These are phyloP conservation scores for Cisticola juncidis DNA, from an alignment of 2,113 vertebrate species.

Conservation along the genomic window DNA sequence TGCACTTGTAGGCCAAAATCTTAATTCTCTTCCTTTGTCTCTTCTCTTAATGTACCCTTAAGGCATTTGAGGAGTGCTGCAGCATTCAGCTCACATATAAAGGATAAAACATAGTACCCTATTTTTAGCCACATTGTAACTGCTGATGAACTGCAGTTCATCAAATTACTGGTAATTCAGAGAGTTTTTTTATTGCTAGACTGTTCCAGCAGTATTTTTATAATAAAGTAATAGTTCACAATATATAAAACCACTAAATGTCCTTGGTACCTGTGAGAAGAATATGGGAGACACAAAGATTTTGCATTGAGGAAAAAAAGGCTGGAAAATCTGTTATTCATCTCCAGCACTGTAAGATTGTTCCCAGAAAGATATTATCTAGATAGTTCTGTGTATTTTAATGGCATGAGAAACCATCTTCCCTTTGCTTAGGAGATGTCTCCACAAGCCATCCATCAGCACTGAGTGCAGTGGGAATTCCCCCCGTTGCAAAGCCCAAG, in stretches of 20 bases:
- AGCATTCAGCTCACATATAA: not conserved
- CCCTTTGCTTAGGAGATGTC: not conserved
- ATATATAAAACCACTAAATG: not conserved
- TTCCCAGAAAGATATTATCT: not conserved
- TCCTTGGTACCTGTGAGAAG: not conserved
- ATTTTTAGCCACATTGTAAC: slow-evolving; percentile 3
- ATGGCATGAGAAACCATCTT: not conserved
- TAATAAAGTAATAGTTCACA: slow-evolving; percentile 16
- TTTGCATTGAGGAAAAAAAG: not conserved
- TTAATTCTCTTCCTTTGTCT: not conserved
- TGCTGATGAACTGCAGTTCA: slow-evolving; percentile 10
- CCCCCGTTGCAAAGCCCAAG: not conserved
- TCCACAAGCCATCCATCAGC: not conserved
- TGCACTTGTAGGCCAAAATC: not conserved
- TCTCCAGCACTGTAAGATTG: not conserved
- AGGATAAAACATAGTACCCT: not conserved
- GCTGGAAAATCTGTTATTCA: not conserved
- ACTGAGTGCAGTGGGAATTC: not conserved
- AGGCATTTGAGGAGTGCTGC: not conserved
- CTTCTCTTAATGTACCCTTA: not conserved
- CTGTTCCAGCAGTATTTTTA: slow-evolving; percentile 10
- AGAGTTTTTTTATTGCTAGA: not conserved
- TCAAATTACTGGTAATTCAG: slow-evolving; percentile 11
- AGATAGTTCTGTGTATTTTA: not conserved
- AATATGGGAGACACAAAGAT: not conserved